phyloP scores from a whole-genome alignment of 1,140 invertebrate genomes.

The Zaprionus capensis region DNA sequence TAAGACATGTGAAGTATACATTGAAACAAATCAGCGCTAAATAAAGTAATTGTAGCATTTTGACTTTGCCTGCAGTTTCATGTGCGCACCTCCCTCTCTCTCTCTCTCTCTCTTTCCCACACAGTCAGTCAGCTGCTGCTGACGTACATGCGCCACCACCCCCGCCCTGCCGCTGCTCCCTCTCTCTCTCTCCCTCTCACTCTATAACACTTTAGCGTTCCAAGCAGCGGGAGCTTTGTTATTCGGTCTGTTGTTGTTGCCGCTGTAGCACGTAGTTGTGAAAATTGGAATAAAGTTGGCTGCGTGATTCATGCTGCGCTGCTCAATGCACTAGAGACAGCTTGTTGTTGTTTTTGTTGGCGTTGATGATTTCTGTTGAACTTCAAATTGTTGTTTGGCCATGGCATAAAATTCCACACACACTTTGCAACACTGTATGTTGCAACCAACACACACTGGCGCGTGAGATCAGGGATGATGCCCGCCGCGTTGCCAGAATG shows the following conservation, averaged over 20 bases:
- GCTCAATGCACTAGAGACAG: slow-evolving; percentile 32
- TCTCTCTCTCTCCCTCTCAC: neutral
- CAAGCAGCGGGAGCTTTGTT: slow-evolving; percentile 46
- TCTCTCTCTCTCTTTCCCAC: slow-evolving; percentile 15
- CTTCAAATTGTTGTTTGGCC: slow-evolving; percentile 69
- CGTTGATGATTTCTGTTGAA: slow-evolving; percentile 38
- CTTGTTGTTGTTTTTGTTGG: slow-evolving; percentile 17
- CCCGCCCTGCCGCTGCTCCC: neutral
- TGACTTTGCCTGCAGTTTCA: slow-evolving; percentile 35
- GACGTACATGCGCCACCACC: slow-evolving; percentile 14
- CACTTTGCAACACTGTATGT: slow-evolving; percentile 52
- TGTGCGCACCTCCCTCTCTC: slow-evolving; percentile 8
- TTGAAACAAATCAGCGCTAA: slow-evolving; percentile 49
- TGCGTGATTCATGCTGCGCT: slow-evolving; percentile 60
- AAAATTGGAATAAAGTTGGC: slow-evolving; percentile 65
- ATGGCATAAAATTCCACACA: slow-evolving; percentile 45
- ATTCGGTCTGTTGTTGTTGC: slow-evolving; percentile 24
- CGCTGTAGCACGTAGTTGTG: slow-evolving; percentile 57
- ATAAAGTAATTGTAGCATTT: slow-evolving; percentile 56
- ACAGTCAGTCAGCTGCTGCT: slow-evolving; percentile 56
- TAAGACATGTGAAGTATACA: slow-evolving; percentile 13
- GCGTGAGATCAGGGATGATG: neutral
- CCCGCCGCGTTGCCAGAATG: slow-evolving; percentile 7
- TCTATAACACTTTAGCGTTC: neutral
- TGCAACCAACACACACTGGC: slow-evolving; percentile 2